Conservation (phyloP, 2,888 invertebrate genomes). For the Agrilus biguttatus region DNA sequence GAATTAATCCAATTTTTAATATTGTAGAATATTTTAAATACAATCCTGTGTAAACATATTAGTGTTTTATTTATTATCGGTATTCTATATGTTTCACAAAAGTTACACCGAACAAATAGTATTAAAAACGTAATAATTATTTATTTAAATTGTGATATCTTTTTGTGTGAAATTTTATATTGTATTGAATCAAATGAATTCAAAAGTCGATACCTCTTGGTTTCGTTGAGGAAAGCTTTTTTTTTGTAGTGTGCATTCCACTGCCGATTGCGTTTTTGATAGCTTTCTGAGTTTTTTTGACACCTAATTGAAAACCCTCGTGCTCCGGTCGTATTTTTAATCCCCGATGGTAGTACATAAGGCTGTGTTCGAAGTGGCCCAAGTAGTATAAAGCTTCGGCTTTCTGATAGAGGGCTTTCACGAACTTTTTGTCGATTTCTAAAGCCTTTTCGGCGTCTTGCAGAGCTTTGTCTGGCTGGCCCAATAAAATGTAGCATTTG, state of each 20-base stretch:
- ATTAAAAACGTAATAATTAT: no score
- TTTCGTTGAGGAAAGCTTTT: no score
- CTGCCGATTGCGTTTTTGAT: conserved; percentile 79
- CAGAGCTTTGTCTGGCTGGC: conserved; percentile 69
- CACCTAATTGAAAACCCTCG: conserved; percentile 60
- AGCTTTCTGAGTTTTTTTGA: conserved; percentile 87
- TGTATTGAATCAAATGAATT: no score
- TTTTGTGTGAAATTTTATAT: no score
- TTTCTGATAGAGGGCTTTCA: conserved; percentile 71
- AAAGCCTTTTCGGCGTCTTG: conserved; percentile 75
- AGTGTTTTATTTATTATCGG: no score
- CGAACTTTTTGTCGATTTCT: conserved; percentile 53
- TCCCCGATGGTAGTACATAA: conserved; percentile 84
- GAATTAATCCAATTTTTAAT: no score
- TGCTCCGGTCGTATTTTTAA: conserved; percentile 72
- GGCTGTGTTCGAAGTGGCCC: conserved; percentile 84
- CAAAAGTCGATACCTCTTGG: no score
- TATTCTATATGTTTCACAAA: no score
- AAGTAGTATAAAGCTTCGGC: conserved; percentile 85
- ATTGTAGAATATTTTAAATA: no score
- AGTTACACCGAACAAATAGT: no score
- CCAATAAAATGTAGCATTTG: conserved; percentile 74
- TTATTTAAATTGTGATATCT: no score
- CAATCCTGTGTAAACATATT: no score
- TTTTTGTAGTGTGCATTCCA: conserved; percentile 3